phyloP scores from a whole-genome alignment of 2,888 invertebrate genomes.

The Andricus quercusramuli region DNA sequence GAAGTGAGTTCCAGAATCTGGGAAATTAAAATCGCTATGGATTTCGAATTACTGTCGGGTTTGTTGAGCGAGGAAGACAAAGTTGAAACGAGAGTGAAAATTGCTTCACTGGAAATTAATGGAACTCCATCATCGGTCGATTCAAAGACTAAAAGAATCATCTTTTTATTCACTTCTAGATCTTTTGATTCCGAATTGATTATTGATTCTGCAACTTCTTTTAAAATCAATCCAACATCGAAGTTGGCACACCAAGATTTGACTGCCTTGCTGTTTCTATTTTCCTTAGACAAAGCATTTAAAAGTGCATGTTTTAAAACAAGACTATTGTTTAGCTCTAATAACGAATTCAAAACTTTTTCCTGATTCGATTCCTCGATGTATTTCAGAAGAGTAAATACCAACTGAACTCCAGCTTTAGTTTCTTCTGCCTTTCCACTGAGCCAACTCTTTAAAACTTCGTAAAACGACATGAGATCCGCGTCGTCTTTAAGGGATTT shows the following conservation, averaged over 20 bases:
- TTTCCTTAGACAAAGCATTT: constrained; percentile 78
- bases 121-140: constrained; percentile 76
- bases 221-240: constrained; percentile 77
- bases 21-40: constrained; percentile 62
- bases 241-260: constrained; percentile 79
- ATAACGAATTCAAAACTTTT: constrained; percentile 80
- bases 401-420: constrained; percentile 82
- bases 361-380: constrained; percentile 80
- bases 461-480: constrained; percentile 75
- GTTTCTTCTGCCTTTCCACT: constrained; percentile 79
- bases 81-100: constrained; percentile 70
- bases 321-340: constrained; percentile 79
- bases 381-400: constrained; percentile 82
- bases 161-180: constrained; percentile 59
- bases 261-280: constrained; percentile 74
- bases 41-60: constrained; percentile 51
- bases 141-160: constrained; percentile 69
- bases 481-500: constrained; percentile 67
- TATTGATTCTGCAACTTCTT: constrained; percentile 71
- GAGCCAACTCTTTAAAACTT: constrained; percentile 80
- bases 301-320: constrained; percentile 62
- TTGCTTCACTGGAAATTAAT: constrained; percentile 33
- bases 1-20: constrained; percentile 63
- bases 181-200: constrained; percentile 55
- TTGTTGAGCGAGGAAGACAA: constrained; percentile 72